Conservation (phyloP, 2,797 vertebrate species). For the Bradypus variegatus region DNA sequence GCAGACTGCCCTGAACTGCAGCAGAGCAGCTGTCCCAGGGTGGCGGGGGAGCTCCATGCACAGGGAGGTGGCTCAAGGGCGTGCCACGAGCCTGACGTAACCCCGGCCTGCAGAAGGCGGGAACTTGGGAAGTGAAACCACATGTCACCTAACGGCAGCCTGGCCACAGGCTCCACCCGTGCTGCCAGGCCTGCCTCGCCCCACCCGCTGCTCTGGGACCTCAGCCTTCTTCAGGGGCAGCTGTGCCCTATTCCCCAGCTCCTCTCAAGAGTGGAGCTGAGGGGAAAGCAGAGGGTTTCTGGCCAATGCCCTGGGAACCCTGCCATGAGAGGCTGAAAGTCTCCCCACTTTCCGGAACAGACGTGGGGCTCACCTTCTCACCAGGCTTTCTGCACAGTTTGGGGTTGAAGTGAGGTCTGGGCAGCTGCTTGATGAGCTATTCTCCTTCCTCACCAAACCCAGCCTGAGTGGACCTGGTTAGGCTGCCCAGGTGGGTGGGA, state of each 20-base stretch:
- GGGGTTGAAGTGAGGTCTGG: not conserved
- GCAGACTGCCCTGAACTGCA: not conserved
- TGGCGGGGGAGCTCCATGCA: not conserved
- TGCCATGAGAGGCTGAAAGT: slow-evolving; percentile 13
- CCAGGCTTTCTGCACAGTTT: not conserved
- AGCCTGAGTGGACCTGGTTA: not conserved
- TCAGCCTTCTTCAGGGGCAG: not conserved
- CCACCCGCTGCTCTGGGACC: not conserved
- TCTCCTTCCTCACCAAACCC: not conserved
- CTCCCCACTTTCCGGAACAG: slow-evolving; percentile 24
- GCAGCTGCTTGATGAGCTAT: not conserved
- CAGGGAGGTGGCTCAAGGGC: not conserved
- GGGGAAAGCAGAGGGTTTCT: slow-evolving; percentile 31
- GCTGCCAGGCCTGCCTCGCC: not conserved
- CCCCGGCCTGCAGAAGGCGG: slow-evolving; percentile 6
- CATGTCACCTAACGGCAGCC: not conserved
- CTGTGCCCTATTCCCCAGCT: not conserved
- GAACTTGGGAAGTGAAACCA: slow-evolving; percentile 38
- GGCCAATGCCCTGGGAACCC: slow-evolving; percentile 49
- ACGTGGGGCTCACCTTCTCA: slow-evolving; percentile 7
- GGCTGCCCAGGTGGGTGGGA: not conserved
- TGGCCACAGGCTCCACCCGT: not conserved
- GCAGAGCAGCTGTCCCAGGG: not conserved
- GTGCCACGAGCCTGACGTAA: slow-evolving; percentile 49
- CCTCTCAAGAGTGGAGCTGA: not conserved